Evolutionary conservation across 2,113 vertebrate genomes (phyloP).

Genomic region (Speoplatyrhinus poulsoni): DNA sequence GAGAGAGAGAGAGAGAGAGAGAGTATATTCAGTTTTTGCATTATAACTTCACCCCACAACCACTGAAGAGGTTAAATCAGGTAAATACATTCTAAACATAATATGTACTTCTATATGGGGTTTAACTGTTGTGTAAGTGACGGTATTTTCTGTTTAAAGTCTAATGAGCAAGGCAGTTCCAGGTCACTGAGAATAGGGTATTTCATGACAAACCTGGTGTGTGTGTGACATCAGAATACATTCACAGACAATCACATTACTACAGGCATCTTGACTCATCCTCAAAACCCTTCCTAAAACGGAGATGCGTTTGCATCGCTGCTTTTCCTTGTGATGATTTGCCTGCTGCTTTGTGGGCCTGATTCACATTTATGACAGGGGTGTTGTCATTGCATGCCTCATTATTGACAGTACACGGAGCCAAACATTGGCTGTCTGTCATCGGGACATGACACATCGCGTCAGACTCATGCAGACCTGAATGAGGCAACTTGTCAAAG

Average conservation of each 20-base stretch:
- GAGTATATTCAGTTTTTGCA: too few relatives aligned
- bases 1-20: too few relatives aligned
- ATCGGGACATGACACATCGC: constrained; percentile 44
- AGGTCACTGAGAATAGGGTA: neutral
- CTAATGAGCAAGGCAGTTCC: too few relatives aligned
- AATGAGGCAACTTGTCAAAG: constrained; percentile 23
- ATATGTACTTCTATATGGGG: too few relatives aligned
- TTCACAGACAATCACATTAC: constrained; percentile 19
- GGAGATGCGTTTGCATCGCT: constrained; percentile 22
- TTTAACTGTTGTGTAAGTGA: too few relatives aligned
- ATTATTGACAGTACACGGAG: constrained; percentile 39
- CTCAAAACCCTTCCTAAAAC: constrained; percentile 52
- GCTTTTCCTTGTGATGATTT: constrained; percentile 40
- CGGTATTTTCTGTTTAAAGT: too few relatives aligned
- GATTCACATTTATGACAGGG: constrained; percentile 60
- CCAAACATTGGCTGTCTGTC: constrained; percentile 54
- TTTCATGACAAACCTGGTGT: constrained; percentile 20
- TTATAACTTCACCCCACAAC: too few relatives aligned
- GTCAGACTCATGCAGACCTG: constrained; percentile 39
- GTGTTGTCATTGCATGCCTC: constrained; percentile 55
- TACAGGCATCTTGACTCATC: constrained; percentile 33
- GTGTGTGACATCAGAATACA: constrained; percentile 12
- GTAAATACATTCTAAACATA: neutral
- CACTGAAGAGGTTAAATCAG: too few relatives aligned
- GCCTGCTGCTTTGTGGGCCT: constrained; percentile 49